phyloP scores from a whole-genome alignment of 2,113 vertebrate genomes.

The Tenebrosternarchus preto region DNA sequence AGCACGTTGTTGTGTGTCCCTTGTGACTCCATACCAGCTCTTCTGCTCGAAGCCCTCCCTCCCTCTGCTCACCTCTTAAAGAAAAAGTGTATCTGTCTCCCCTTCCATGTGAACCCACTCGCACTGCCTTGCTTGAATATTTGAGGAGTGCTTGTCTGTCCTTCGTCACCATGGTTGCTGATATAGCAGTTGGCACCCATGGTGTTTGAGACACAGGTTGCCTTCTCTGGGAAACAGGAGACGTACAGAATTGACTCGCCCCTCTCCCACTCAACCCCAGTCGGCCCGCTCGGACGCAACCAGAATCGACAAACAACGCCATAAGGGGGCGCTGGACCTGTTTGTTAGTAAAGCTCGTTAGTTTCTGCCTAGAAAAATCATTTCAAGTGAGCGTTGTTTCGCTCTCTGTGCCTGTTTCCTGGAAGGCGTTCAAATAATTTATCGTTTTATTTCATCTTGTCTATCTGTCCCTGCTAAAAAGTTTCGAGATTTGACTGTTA shows the following conservation, averaged over 20 bases:
- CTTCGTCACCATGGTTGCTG: slow-evolving; percentile 74
- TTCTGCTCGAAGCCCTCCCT: background rate
- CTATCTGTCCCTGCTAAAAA: background rate
- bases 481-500: background rate
- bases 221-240: slow-evolving; percentile 54
- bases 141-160: slow-evolving; percentile 68
- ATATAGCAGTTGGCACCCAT: slow-evolving; percentile 72
- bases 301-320: too few species aligned
- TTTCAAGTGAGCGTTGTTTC: too few species aligned
- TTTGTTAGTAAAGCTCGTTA: background rate
- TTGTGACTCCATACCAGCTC: background rate
- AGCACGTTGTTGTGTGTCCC: slow-evolving; percentile 27
- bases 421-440: background rate
- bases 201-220: slow-evolving; percentile 65
- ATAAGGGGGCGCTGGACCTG: background rate
- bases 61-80: slow-evolving; percentile 49
- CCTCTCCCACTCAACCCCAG: slow-evolving; percentile 14
- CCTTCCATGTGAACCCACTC: slow-evolving; percentile 5
- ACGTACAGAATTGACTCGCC: slow-evolving; percentile 60
- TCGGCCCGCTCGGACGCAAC: background rate
- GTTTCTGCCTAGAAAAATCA: too few species aligned
- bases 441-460: background rate
- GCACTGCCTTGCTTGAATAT: slow-evolving; percentile 59
- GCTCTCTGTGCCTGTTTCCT: background rate
- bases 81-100: slow-evolving; percentile 34